Conservation (phyloP, 2,888 invertebrate species). For the Bombylius discolor region DNA sequence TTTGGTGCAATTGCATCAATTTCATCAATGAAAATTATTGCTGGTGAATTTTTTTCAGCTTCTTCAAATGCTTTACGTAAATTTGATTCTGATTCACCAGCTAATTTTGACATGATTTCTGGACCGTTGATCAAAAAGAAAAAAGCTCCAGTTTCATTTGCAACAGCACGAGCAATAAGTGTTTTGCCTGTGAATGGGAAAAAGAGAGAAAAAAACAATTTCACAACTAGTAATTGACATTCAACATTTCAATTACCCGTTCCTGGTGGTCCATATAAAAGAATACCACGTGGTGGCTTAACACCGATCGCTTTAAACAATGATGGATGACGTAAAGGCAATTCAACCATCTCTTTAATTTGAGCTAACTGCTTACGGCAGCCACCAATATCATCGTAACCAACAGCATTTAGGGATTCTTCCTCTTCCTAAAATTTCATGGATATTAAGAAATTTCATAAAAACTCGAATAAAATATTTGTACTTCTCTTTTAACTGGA, state of each 20-base stretch:
- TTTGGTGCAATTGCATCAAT: slow-evolving; percentile 99
- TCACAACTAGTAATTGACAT: not conserved
- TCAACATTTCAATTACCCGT: slow-evolving; percentile 20
- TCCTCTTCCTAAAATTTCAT: slow-evolving; percentile 69
- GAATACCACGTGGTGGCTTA: slow-evolving; percentile 95
- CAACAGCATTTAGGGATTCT: slow-evolving; percentile 93
- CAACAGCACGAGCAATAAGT: slow-evolving; percentile 94
- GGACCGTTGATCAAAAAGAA: slow-evolving; percentile 99
- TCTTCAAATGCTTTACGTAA: slow-evolving; percentile 98
- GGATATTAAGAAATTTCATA: not conserved
- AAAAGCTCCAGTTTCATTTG: slow-evolving; percentile 98
- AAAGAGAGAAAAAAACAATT: not conserved
- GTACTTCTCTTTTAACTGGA: slow-evolving; percentile 90
- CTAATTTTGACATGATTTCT: slow-evolving; percentile 99
- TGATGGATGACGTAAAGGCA: slow-evolving; percentile 94
- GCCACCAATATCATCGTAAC: slow-evolving; percentile 99
- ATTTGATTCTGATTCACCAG: slow-evolving; percentile 98
- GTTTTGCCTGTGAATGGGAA: slow-evolving; percentile 60
- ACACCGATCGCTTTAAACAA: slow-evolving; percentile 99
- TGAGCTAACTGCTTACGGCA: slow-evolving; percentile 97
- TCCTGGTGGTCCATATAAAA: slow-evolving; percentile 93
- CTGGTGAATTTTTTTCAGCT: slow-evolving; percentile 98
- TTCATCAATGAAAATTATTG: slow-evolving; percentile 99
- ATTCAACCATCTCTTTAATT: slow-evolving; percentile 99
- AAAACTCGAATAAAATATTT: slow-evolving; percentile 25